Evolutionary conservation across 2,113 vertebrate species (phyloP), one percentile per base, ranked within the genome.

Genomic region (Psittacula cyanocephala): DNA sequence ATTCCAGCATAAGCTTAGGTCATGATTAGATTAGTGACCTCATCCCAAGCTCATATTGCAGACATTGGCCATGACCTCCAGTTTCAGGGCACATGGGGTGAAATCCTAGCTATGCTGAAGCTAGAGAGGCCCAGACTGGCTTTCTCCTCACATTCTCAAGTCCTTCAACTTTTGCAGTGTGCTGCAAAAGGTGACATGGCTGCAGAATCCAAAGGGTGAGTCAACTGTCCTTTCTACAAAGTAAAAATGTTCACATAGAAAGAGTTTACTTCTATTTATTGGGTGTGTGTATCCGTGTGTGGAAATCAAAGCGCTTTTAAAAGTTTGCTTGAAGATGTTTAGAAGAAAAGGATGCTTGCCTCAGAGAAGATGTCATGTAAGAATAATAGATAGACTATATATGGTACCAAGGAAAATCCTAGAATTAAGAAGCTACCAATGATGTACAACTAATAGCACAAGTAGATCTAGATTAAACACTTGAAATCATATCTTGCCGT

Each of bases 11-110:
- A 81, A 79, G 15, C 60, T 96, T 90, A 91, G 86, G 82, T 95
- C 92, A 93, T 95, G 95, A 96, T 96, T 96, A 95, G 95, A 96
- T 96, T 96, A 94, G 92, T 96, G 95, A 95, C 95, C 83, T 97
- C 93, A 96, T 92, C 57, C 35, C 1, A 1, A 65, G 90, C 80
- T 97, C 96, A 79, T 64, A 33, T 97, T 96, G 90, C 95, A 96
- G 88, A 84, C 90, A 68, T 77, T 96, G 95, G 82, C 91, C 76
- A 1, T 93, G 96, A 97, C 95, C 95, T 96, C 60, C 72, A 93
- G 79, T 96, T 95, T 93, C 93, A 94, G 96, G 93, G 92, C 95
- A 95, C 93, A 62, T 41, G 65, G 95, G 91, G 91, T 96, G 94
- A 97, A 96, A 97, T 90, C 86, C 72, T 94, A 96, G 93, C 93